phyloP scores from a whole-genome alignment of 2,113 vertebrate genomes.

The Orycteropus afer region DNA sequence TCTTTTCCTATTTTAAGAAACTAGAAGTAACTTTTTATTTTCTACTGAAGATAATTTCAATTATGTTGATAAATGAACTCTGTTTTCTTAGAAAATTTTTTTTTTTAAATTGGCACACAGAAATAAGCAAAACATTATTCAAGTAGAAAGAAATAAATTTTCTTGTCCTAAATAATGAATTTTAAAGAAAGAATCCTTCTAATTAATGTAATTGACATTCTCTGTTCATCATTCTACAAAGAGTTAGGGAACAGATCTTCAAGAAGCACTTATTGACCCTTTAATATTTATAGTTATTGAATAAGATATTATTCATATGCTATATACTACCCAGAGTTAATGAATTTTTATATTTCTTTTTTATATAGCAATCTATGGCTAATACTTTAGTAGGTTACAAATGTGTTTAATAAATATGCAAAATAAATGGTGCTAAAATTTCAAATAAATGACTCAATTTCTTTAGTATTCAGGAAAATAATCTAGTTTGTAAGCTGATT shows the following conservation, averaged over 20 bases:
- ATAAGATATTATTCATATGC: conserved; percentile 74
- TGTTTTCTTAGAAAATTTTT: conserved; percentile 50
- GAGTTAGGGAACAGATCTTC: conserved; percentile 66
- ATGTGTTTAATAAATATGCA: conserved; percentile 82
- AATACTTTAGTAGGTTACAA: conserved; percentile 76
- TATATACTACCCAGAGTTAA: conserved; percentile 65
- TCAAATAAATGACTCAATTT: conserved; percentile 81
- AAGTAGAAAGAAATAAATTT: conserved; percentile 65
- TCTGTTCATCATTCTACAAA: conserved; percentile 55
- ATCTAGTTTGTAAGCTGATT: conserved; percentile 67
- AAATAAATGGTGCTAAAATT: conserved; percentile 84
- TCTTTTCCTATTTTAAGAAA: conserved; percentile 28
- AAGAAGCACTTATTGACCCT: conserved; percentile 56
- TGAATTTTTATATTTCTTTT: conserved; percentile 76
- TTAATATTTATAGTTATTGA: conserved; percentile 80
- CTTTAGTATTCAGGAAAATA: conserved; percentile 75
- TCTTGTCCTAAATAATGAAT: conserved; percentile 35
- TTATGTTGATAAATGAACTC: conserved; percentile 51
- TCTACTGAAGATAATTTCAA: conserved; percentile 32
- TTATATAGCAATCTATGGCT: conserved; percentile 62
- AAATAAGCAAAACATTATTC: background rate
- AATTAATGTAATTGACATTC: background rate
- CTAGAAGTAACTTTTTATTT: conserved; percentile 43
- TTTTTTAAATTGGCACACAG: background rate
- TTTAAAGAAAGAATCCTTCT: conserved; percentile 64